phyloP scores from a whole-genome alignment of 2,888 invertebrate species.

The Calameuta idolon region DNA sequence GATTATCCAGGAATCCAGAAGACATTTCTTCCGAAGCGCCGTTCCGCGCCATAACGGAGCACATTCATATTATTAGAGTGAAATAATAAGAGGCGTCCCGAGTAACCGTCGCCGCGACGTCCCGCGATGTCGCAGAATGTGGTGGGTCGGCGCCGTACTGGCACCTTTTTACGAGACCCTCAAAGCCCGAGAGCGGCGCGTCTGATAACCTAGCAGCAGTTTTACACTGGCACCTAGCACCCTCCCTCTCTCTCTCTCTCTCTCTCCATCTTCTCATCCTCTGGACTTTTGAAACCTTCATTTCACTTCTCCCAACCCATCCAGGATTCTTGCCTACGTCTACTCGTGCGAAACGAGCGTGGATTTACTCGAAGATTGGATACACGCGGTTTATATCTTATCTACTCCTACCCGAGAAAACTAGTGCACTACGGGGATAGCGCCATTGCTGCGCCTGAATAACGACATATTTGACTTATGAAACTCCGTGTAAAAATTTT shows the following conservation, averaged over 20 bases:
- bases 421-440: too few relatives aligned
- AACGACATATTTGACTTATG: too few relatives aligned
- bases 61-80: neutral
- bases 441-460: too few relatives aligned
- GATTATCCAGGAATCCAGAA: too few relatives aligned
- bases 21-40: too few relatives aligned
- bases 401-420: constrained; percentile 17
- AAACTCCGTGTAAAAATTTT: too few relatives aligned
- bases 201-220: too few relatives aligned
- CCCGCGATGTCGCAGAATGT: too few relatives aligned
- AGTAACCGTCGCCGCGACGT: neutral
- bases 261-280: neutral
- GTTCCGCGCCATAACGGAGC: neutral
- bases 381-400: constrained; percentile 43
- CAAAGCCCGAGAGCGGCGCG: neutral
- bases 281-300: too few relatives aligned
- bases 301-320: neutral
- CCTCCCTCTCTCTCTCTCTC: neutral
- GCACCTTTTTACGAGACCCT: constrained; percentile 28
- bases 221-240: neutral
- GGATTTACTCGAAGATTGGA: constrained; percentile 47
- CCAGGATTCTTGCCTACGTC: neutral
- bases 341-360: constrained; percentile 21
- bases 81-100: neutral
- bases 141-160: neutral